phyloP scores from a whole-genome alignment of 2,797 vertebrate species.

The Schizothorax lantsangensis region DNA sequence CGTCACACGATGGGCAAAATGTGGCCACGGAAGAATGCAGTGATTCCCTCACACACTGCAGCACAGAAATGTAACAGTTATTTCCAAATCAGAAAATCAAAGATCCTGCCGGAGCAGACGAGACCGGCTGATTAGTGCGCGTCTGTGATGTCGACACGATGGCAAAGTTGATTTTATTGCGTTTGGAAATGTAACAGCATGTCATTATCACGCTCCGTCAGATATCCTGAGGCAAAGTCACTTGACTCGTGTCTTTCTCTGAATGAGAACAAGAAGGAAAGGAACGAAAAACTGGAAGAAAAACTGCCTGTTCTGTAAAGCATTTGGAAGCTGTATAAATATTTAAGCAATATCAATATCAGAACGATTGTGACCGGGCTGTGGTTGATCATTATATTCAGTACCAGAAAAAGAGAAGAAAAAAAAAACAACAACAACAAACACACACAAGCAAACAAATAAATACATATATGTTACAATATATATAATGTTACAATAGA shows the following conservation, averaged over 20 bases:
- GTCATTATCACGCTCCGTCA: conserved; percentile 42
- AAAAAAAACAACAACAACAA: background rate
- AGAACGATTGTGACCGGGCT: background rate
- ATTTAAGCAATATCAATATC: background rate
- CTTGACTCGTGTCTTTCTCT: conserved; percentile 15
- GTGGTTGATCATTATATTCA: background rate
- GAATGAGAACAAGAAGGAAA: background rate
- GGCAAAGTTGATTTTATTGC: conserved; percentile 40
- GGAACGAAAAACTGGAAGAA: background rate
- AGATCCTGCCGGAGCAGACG: background rate
- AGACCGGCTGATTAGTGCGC: conserved; percentile 27
- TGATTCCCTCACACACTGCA: background rate
- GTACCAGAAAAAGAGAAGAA: background rate
- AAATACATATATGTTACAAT: background rate
- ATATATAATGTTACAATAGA: background rate
- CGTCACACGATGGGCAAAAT: conserved; percentile 2
- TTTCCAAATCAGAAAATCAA: conserved; percentile 32
- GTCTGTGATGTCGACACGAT: conserved; percentile 32
- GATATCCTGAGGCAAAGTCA: conserved; percentile 51
- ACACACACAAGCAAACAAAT: background rate
- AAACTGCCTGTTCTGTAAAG: background rate
- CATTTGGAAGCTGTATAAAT: conserved; percentile 14
- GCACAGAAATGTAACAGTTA: background rate
- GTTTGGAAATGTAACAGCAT: conserved; percentile 50
- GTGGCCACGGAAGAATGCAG: background rate